Conservation (phyloP, 2,888 invertebrate genomes). For the Drosophila setosimentum region DNA sequence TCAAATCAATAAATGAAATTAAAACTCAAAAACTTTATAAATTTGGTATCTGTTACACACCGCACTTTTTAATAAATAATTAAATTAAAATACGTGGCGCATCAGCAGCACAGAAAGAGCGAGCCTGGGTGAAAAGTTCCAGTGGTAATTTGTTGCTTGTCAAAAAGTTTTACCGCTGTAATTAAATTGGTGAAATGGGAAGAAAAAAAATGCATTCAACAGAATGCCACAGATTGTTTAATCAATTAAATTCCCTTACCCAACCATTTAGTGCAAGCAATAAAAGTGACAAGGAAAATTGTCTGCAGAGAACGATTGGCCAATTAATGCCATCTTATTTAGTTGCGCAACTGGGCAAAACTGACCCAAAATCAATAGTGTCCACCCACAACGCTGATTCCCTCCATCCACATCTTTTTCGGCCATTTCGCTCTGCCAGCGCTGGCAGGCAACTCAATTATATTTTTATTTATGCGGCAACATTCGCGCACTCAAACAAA, state of each 20-base stretch:
- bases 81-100: slow-evolving; percentile 61
- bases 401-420: neutral
- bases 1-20: slow-evolving; percentile 59
- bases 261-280: neutral
- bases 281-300: slow-evolving; percentile 19
- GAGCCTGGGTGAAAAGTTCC: slow-evolving; percentile 23
- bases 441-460: slow-evolving; percentile 62
- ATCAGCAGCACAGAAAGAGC: slow-evolving; percentile 26
- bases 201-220: slow-evolving; percentile 39
- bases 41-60: slow-evolving; percentile 5
- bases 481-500: slow-evolving; percentile 76
- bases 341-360: slow-evolving; percentile 43
- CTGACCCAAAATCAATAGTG: slow-evolving; percentile 66
- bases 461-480: slow-evolving; percentile 77
- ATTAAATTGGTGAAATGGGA: slow-evolving; percentile 52
- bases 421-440: slow-evolving; percentile 15
- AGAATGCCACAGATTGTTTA: slow-evolving; percentile 41
- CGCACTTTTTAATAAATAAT: slow-evolving; percentile 45
- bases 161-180: slow-evolving; percentile 68
- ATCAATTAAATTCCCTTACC: slow-evolving; percentile 42
- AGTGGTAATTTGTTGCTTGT: slow-evolving; percentile 58
- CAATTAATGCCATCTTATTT: slow-evolving; percentile 75
- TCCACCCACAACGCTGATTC: neutral
- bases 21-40: slow-evolving; percentile 50
- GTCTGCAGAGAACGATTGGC: slow-evolving; percentile 40